Evolutionary conservation across 2,113 vertebrate species (phyloP).

Genomic region (Ondatra zibethicus): DNA sequence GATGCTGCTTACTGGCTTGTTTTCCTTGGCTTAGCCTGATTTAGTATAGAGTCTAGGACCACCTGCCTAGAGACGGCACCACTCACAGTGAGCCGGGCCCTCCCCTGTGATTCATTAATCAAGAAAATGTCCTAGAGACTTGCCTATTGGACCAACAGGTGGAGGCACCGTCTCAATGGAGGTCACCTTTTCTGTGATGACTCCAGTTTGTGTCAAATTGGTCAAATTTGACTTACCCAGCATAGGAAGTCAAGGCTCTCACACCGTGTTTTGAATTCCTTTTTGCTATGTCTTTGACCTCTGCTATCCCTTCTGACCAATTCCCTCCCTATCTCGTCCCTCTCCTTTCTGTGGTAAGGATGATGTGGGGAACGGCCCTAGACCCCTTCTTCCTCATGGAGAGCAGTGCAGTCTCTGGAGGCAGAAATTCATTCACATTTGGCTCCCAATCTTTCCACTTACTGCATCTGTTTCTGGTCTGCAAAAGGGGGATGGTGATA

Average conservation of each 20-base stretch:
- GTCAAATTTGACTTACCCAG: too few relatives aligned
- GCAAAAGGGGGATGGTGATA: neutral
- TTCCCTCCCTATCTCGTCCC: neutral
- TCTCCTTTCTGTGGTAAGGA: neutral
- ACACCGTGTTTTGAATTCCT: neutral
- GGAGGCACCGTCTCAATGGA: neutral
- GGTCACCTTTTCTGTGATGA: too few relatives aligned
- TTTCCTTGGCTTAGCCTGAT: neutral
- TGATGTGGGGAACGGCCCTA: neutral
- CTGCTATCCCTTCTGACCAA: neutral
- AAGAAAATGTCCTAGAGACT: neutral
- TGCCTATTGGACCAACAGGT: neutral
- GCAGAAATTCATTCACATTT: neutral
- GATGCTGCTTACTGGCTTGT: neutral
- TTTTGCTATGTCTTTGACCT: neutral
- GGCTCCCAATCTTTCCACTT: neutral
- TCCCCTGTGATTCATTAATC: neutral
- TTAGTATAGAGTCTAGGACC: neutral
- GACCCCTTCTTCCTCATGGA: neutral
- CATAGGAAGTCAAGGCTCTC: neutral
- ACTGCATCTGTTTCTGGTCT: neutral
- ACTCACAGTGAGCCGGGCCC: neutral
- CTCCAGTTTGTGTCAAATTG: neutral
- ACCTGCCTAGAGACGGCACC: neutral
- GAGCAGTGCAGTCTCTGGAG: neutral